Percentiles rank a stretch among this genome's conserved stretches.
phyloP scores from a whole-genome alignment of 2,888 invertebrate species.

The Agriopis leucophaearia region DNA sequence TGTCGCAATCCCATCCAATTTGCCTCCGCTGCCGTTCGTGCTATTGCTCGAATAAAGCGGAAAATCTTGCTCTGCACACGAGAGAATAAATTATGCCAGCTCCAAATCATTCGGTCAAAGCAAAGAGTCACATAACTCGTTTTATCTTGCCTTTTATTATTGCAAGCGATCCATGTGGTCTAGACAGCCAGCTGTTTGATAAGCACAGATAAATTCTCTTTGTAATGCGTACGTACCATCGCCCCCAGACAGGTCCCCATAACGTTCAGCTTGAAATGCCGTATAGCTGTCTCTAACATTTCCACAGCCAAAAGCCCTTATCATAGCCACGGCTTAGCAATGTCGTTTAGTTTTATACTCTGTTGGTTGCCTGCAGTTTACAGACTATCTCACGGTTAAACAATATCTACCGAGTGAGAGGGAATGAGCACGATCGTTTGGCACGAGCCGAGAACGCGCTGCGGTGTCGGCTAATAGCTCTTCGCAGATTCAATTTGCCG shows the following conservation, averaged over 20 bases:
- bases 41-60: slow-evolving; percentile 79
- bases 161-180: slow-evolving; percentile 9
- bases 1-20: slow-evolving; percentile 84
- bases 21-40: slow-evolving; percentile 73
- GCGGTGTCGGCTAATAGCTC: slow-evolving; percentile 83
- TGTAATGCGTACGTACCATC: slow-evolving; percentile 13
- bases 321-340: slow-evolving; percentile 48
- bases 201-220: slow-evolving; percentile 18
- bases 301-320: slow-evolving; percentile 41
- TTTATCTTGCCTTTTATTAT: slow-evolving; percentile 9
- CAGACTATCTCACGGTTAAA: slow-evolving; percentile 66
- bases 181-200: slow-evolving; percentile 21
- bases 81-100: slow-evolving; percentile 76
- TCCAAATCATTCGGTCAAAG: slow-evolving; percentile 55
- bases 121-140: slow-evolving; percentile 5
- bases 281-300: slow-evolving; percentile 32
- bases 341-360: slow-evolving; percentile 61
- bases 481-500: slow-evolving; percentile 83
- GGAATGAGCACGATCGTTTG: slow-evolving; percentile 74
- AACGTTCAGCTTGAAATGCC: slow-evolving; percentile 30
- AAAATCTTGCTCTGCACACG: slow-evolving; percentile 75
- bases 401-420: slow-evolving; percentile 63
- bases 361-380: slow-evolving; percentile 59
- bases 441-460: slow-evolving; percentile 69
- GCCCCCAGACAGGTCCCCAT: slow-evolving; percentile 26